These are phyloP conservation scores for Clytia hemisphaerica DNA, from an alignment of 30 jellyfish, hydroid and myxozoan genomes.

Conservation along the genomic window DNA sequence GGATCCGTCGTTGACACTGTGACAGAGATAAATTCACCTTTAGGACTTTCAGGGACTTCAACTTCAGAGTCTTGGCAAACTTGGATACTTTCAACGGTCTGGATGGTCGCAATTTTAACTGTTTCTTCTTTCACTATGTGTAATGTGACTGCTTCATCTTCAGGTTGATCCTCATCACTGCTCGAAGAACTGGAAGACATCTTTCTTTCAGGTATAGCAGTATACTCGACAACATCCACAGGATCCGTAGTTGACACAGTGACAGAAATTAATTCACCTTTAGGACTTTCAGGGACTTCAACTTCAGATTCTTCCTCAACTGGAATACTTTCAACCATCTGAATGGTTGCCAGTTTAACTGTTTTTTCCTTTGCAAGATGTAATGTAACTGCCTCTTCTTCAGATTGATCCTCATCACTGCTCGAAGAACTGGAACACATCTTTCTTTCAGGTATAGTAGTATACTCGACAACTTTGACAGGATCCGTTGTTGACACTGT, in stretches of 20 bases:
- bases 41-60: no score
- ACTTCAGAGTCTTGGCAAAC: no score
- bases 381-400: background rate
- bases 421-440: background rate
- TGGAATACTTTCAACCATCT: background rate
- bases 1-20: no score
- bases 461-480: background rate
- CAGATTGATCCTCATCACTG: background rate
- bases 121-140: no score
- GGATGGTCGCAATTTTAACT: no score
- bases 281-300: background rate
- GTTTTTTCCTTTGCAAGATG: background rate
- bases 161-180: no score
- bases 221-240: no score
- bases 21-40: no score
- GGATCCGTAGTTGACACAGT: background rate
- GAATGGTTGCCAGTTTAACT: background rate
- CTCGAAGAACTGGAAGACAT: no score
- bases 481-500: background rate
- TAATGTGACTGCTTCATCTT: no score
- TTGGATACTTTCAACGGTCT: no score
- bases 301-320: background rate
- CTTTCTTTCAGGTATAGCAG: no score
- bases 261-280: background rate
- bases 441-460: background rate